Percentiles rank a stretch among this genome's conserved stretches.
phyloP scores from a whole-genome alignment of 1,140 invertebrate genomes.

The Diorhabda carinulata region DNA sequence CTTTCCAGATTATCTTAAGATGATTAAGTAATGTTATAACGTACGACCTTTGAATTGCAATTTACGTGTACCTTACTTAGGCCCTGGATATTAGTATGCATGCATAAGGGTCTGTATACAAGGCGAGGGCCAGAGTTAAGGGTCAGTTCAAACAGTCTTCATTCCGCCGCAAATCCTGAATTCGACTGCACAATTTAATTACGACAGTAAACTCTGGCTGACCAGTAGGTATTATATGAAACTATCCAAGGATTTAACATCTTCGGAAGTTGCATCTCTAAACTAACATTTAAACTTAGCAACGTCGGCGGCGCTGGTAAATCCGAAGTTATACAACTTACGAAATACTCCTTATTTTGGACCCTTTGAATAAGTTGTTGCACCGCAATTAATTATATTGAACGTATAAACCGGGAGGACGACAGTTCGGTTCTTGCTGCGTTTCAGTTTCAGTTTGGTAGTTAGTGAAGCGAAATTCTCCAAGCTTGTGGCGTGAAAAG shows the following conservation, averaged over 20 bases:
- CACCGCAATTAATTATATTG: conserved; percentile 24
- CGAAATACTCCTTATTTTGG: conserved; percentile 15
- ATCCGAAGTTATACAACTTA: conserved; percentile 14
- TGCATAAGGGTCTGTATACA: conserved; percentile 30
- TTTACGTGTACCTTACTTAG: conserved; percentile 21
- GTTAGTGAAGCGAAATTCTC: conserved; percentile 8
- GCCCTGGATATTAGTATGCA: conserved; percentile 38
- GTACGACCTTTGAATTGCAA: conserved; percentile 30
- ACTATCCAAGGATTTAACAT: conserved; percentile 42
- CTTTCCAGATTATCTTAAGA: conserved; percentile 35
- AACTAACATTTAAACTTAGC: conserved; percentile 39
- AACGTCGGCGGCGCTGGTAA: conserved; percentile 3
- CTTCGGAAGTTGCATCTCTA: conserved; percentile 38
- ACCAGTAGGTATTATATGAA: conserved; percentile 44
- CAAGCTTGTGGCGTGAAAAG: neutral
- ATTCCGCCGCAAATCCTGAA: conserved; percentile 35
- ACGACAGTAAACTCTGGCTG: conserved; percentile 38
- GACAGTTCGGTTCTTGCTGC: conserved; percentile 17
- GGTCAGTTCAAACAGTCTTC: conserved; percentile 36
- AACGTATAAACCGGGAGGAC: conserved; percentile 15
- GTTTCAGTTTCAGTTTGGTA: conserved; percentile 18
- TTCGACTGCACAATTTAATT: conserved; percentile 44
- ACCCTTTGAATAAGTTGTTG: conserved; percentile 22
- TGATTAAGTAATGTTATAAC: conserved; percentile 30
- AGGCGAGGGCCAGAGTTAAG: neutral